Percentiles rank a stretch among this genome's conserved stretches.
Conservation (phyloP, 2,797 vertebrate species). For the Phrynocephalus forsythii region DNA sequence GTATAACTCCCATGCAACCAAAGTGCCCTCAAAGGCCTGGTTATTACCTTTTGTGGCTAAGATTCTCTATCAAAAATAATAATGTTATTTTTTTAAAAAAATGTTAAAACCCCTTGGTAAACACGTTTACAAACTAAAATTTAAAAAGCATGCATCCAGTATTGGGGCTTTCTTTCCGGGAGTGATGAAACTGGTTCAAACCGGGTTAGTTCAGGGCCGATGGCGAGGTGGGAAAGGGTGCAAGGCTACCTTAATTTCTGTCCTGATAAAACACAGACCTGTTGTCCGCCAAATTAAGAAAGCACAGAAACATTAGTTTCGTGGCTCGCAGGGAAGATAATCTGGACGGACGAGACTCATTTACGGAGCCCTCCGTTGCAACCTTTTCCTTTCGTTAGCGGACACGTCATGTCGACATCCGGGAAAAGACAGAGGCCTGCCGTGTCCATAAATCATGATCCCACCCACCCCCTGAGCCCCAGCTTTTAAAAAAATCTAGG, state of each 20-base stretch:
- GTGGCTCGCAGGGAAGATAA: conserved; percentile 56
- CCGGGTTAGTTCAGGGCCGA: conserved; percentile 25
- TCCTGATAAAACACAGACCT: background rate
- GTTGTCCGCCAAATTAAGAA: background rate
- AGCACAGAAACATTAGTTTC: conserved; percentile 42
- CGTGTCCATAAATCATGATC: no score
- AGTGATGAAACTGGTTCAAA: conserved; percentile 24
- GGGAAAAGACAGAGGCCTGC: conserved; percentile 43
- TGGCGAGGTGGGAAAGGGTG: no score
- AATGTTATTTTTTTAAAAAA: no score
- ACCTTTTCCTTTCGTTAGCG: conserved; percentile 34
- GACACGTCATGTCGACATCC: background rate
- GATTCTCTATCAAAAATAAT: no score
- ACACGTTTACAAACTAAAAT: no score
- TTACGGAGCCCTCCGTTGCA: conserved; percentile 57
- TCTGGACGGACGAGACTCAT: conserved; percentile 48
- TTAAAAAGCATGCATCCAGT: conserved; percentile 41
- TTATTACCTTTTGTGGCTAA: no score
- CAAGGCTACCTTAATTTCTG: background rate
- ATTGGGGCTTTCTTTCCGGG: background rate
- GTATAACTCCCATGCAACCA: background rate
- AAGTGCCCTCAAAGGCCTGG: background rate
- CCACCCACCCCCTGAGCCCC: accelerated
- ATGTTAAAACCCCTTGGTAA: no score
- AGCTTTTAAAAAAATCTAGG: background rate